These are phyloP conservation scores for Drosophila paramelanica DNA, from an alignment of 2,888 invertebrate genomes.

Conservation along the genomic window DNA sequence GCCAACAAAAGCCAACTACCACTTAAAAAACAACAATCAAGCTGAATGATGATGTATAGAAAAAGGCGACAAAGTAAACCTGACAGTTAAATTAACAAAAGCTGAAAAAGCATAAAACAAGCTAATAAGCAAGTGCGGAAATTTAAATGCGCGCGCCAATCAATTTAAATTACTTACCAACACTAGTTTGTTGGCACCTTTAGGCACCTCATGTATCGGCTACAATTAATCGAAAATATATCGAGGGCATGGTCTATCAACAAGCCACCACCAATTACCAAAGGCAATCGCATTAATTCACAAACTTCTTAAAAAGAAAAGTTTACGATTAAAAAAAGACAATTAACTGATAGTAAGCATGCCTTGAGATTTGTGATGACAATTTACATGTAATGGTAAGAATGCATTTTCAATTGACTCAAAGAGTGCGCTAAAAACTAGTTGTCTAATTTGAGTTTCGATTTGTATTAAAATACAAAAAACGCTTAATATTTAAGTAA, in stretches of 20 bases:
- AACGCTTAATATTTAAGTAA: constrained; percentile 2
- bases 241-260: constrained; percentile 13
- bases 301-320: constrained; percentile 4
- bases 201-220: neutral
- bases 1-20: constrained; percentile 48
- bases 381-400: neutral
- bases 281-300: constrained; percentile 9
- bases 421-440: neutral
- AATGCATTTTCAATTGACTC: neutral
- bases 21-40: constrained; percentile 13
- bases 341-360: neutral
- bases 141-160: constrained; percentile 32
- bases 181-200: constrained; percentile 10
- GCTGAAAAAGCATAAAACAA: neutral
- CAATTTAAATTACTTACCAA: neutral
- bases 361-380: neutral
- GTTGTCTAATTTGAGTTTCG: neutral
- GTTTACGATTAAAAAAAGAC: neutral
- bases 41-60: neutral
- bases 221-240: constrained; percentile 19
- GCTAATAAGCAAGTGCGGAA: neutral
- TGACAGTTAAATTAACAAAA: constrained; percentile 19
- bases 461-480: neutral
- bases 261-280: constrained; percentile 24
- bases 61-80: constrained; percentile 5